Conservation (phyloP, 2,113 vertebrate genomes). For the Anoura caudifer region DNA sequence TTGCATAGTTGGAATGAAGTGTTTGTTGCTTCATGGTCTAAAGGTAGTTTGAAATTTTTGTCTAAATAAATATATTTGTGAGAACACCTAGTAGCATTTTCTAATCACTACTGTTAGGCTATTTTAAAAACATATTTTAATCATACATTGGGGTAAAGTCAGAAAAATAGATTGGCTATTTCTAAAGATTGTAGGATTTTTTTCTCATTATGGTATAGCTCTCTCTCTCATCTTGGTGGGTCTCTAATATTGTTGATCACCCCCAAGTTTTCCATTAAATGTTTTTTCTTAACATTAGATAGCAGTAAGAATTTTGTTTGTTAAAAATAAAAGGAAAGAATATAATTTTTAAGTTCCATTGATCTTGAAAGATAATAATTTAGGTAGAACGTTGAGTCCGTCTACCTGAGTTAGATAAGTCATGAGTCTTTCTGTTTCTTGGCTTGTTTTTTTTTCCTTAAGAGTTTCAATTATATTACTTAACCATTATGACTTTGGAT, state of each 20-base stretch:
- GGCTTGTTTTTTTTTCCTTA: neutral
- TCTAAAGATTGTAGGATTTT: neutral
- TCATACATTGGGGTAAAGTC: neutral
- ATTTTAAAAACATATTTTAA: constrained; percentile 27
- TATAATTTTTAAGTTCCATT: neutral
- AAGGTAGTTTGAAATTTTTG: constrained; percentile 7
- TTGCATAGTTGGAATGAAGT: constrained; percentile 24
- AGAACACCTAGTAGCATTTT: neutral
- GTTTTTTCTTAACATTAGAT: neutral
- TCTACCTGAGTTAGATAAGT: neutral
- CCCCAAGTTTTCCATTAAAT: neutral
- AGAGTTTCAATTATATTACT: constrained; percentile 44
- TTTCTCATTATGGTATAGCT: neutral
- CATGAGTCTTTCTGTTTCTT: neutral
- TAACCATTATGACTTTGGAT: constrained; percentile 41
- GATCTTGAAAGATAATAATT: neutral
- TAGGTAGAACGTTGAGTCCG: neutral
- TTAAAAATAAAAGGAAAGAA: neutral
- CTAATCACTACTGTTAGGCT: neutral
- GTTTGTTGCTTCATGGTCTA: constrained; percentile 1
- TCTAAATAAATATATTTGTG: neutral
- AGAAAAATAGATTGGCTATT: neutral
- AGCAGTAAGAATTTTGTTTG: constrained; percentile 1
- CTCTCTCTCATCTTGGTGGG: too few species aligned
- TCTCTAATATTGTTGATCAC: neutral